phyloP scores from a whole-genome alignment of 2,888 invertebrate genomes.

The Phasia obesa region DNA sequence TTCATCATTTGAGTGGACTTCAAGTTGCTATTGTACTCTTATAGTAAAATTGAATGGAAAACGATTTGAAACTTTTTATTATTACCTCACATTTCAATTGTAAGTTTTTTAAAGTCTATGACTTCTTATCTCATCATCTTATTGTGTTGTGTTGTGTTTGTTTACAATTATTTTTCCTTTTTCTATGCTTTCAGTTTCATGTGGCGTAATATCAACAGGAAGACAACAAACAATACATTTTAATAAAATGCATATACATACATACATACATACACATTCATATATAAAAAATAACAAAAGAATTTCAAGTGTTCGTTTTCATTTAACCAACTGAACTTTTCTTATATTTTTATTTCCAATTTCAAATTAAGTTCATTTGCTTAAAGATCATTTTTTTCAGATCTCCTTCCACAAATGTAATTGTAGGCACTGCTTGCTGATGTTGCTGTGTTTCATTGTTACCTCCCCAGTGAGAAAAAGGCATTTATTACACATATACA shows the following conservation, averaged over 20 bases:
- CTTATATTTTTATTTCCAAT: constrained; percentile 16
- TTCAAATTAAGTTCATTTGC: constrained; percentile 57
- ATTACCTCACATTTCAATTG: constrained; percentile 48
- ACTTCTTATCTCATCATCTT: constrained; percentile 46
- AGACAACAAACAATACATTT: constrained; percentile 33
- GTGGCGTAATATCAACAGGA: constrained; percentile 48
- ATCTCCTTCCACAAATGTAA: constrained; percentile 45
- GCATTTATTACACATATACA: no score
- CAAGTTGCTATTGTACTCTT: no score
- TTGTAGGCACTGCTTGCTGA: no score
- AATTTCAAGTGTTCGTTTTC: constrained; percentile 65
- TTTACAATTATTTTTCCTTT: constrained; percentile 20
- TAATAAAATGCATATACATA: constrained; percentile 4
- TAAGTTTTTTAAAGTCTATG: constrained; percentile 9
- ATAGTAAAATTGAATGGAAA: background rate
- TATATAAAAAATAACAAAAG: constrained; percentile 51
- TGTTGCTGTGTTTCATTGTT: constrained; percentile 17
- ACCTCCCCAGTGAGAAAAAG: no score
- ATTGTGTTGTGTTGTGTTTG: background rate
- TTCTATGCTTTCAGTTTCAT: constrained; percentile 21
- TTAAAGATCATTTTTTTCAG: constrained; percentile 58
- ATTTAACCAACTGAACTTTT: constrained; percentile 63
- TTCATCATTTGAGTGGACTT: no score
- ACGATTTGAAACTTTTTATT: background rate
- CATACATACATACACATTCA: no score